Conservation (phyloP, 2,797 vertebrate species). For the Gallirallus australis region DNA sequence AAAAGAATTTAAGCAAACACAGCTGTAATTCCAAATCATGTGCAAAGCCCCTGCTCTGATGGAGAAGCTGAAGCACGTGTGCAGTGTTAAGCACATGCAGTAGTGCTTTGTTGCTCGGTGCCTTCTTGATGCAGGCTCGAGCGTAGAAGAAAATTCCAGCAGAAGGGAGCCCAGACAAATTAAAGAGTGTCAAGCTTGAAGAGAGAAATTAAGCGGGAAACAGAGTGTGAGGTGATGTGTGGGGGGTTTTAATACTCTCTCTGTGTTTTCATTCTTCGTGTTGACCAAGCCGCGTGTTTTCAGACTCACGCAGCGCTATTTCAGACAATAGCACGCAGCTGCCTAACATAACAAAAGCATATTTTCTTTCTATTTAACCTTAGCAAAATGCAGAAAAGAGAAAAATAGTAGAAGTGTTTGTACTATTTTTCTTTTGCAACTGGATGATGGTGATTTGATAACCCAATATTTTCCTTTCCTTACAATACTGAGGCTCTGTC, state of each 20-base stretch:
- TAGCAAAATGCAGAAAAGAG: not conserved
- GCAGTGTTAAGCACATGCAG: not conserved
- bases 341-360: not conserved
- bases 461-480: constrained; percentile 54
- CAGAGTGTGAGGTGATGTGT: not conserved
- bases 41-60: not conserved
- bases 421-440: constrained; percentile 27
- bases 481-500: constrained; percentile 13
- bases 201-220: not conserved
- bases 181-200: not conserved
- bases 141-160: not conserved
- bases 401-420: not conserved
- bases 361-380: constrained; percentile 2
- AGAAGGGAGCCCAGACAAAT: not conserved
- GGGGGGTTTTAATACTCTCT: not conserved
- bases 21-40: not conserved
- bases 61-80: not conserved
- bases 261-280: not conserved
- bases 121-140: not conserved
- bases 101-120: not conserved
- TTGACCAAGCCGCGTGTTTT: not conserved
- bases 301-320: not conserved
- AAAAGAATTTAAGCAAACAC: not conserved
- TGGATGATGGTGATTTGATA: constrained; percentile 56
- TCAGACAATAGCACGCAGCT: not conserved